phyloP scores from a whole-genome alignment of 2,888 invertebrate genomes.

The Eupithecia insigniata region DNA sequence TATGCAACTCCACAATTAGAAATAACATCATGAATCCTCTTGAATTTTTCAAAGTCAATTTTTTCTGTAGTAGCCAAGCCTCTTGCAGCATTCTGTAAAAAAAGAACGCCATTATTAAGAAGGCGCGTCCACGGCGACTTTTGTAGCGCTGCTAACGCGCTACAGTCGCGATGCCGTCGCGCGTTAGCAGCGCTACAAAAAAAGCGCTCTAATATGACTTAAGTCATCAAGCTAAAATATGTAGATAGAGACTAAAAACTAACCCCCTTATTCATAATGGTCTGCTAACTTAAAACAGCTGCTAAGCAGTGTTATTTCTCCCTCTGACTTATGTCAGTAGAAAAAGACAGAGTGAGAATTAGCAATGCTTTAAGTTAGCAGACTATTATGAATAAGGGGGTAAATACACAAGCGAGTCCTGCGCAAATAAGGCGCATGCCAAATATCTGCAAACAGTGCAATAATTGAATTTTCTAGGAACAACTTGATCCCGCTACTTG shows the following conservation, averaged over 20 bases:
- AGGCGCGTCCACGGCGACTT: too few relatives aligned
- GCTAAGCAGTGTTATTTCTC: too few relatives aligned
- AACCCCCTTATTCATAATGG: too few relatives aligned
- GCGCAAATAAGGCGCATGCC: not conserved
- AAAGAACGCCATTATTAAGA: not conserved
- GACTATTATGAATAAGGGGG: too few relatives aligned
- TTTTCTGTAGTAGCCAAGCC: constrained; percentile 75
- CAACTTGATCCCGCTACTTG: not conserved
- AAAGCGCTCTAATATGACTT: too few relatives aligned
- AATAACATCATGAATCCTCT: constrained; percentile 72
- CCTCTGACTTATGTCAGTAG: too few relatives aligned
- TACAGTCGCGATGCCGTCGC: too few relatives aligned
- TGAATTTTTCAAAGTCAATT: constrained; percentile 76
- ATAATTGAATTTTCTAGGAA: not conserved
- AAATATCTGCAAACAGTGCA: not conserved
- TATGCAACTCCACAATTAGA: constrained; percentile 67
- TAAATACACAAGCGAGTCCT: not conserved
- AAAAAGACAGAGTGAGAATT: too few relatives aligned
- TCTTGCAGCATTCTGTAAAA: constrained; percentile 74
- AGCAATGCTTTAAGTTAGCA: too few relatives aligned
- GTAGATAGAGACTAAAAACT: not conserved
- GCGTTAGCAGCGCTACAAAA: too few relatives aligned
- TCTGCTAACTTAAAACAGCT: too few relatives aligned
- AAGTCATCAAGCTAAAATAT: not conserved
- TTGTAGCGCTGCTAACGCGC: too few relatives aligned